Base-by-base conservation (phyloP, 2,113 vertebrate species). In the Solea senegalensis region DNA sequence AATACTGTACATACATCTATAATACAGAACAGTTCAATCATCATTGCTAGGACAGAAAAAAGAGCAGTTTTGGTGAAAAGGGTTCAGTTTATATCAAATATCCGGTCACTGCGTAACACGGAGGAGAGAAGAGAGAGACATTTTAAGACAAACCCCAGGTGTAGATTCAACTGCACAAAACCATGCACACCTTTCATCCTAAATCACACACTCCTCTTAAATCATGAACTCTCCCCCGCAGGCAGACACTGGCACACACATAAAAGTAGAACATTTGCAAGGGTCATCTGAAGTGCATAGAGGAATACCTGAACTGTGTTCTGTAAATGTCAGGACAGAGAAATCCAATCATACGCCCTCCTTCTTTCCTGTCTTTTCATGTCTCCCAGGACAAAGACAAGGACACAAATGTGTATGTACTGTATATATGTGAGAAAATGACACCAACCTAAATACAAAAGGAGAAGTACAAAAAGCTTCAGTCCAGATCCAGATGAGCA, bases 1-100 rank as follows among this genome's bases (percentile, higher is more conserved):
- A 92, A 92, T 91, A 91, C 87, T 92, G 88, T 90, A 91, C 90
- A 92, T 58, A 85, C 27, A 82, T 86, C 49, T 85, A 81, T 53
- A 84, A 81, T 74, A 79, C 69, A 61, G 64, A 65, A 74, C 14
- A 52, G 57, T 69, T 75, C 84, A 88, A 89, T 69, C 83, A 72
- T 52, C 54, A 45, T 48, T 49, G 71, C 62, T 61, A 66, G 54
- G 53, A 63, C 34, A 69, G 63, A 78, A 71, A 80, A 80, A 66
- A 63, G 52, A 77, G 63, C 21, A 48, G 55, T 81, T 74, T 76
- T 64, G 49, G 56, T 79, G 57, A 76, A 67, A 74, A 62, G 16
- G 60, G 51, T 77, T 78, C 8, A n/a, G 55, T 69, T 74, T 61
- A 39, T 74, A 69, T 70, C 14, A 72, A 81, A 90, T 69, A 21